Percentiles rank a stretch among this genome's conserved stretches.
These are phyloP conservation scores for Halichondria panicea DNA, from an alignment of 37 sponge, comb jelly and placozoan species.

Conservation along the genomic window DNA sequence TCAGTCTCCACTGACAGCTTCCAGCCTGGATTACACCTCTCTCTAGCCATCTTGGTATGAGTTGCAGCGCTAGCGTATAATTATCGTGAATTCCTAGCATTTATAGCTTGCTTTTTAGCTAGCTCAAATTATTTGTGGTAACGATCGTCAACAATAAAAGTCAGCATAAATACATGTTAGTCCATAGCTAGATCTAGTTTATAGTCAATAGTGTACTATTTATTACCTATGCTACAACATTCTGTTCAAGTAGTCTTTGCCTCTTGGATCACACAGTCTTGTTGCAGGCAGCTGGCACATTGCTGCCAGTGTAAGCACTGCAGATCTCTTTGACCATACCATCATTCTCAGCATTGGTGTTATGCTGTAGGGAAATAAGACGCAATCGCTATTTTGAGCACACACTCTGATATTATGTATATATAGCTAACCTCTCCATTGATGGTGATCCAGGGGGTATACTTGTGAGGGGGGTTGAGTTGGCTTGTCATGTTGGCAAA, in stretches of 20 bases:
- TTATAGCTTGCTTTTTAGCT: too few species aligned
- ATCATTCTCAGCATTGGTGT: conserved; percentile 60
- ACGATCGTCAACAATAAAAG: too few species aligned
- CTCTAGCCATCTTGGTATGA: too few species aligned
- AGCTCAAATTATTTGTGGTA: too few species aligned
- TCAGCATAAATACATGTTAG: too few species aligned
- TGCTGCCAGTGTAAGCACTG: conserved; percentile 63
- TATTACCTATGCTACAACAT: too few species aligned
- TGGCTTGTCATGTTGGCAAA: conserved; percentile 48
- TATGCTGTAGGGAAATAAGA: conserved; percentile 51
- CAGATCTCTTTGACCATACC: conserved; percentile 59
- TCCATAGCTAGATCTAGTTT: too few species aligned
- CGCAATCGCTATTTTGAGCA: neutral
- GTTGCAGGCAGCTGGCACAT: conserved; percentile 60
- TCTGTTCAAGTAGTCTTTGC: too few species aligned
- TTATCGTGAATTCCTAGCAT: too few species aligned
- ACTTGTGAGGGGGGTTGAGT: conserved; percentile 78
- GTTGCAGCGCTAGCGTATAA: too few species aligned
- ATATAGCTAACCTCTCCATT: conserved; percentile 70
- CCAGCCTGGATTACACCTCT: conserved; percentile 33
- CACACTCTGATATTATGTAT: neutral
- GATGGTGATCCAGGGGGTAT: conserved; percentile 87
- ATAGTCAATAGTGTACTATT: too few species aligned
- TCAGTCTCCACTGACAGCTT: conserved; percentile 20
- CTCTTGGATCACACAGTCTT: too few species aligned